Conservation (phyloP, 2,113 vertebrate genomes). For the Atherinomorus stipes region DNA sequence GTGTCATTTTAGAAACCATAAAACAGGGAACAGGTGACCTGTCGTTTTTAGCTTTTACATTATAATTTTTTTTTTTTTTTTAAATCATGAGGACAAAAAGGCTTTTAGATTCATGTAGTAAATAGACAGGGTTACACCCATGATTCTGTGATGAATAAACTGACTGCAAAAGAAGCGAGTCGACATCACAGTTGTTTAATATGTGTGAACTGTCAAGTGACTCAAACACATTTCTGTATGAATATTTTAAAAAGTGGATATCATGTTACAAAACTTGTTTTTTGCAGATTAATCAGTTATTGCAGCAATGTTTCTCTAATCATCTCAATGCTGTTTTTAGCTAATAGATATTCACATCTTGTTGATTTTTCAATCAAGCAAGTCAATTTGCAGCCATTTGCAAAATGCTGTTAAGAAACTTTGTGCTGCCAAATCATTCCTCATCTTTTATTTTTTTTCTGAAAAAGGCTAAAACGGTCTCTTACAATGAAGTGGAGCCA, state of each 20-base stretch:
- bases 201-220: conserved; percentile 25
- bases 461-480: neutral
- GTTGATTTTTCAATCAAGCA: neutral
- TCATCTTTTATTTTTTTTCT: conserved; percentile 19
- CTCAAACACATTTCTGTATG: neutral
- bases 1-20: conserved; percentile 54
- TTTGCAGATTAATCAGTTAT: neutral
- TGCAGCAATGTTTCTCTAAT: neutral
- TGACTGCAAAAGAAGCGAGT: conserved; percentile 24
- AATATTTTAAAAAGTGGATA: conserved; percentile 5
- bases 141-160: neutral
- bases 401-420: conserved; percentile 15
- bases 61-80: conserved; percentile 21
- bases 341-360: conserved; percentile 15
- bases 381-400: conserved; percentile 3
- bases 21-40: conserved; percentile 55
- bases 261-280: neutral
- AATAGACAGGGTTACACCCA: conserved; percentile 1
- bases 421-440: conserved; percentile 64
- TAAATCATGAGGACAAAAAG: conserved; percentile 16
- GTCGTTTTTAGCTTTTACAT: conserved; percentile 33
- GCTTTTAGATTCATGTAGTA: conserved; percentile 10
- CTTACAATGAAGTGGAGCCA: conserved; percentile 28
- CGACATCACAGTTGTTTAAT: conserved; percentile 22
- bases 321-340: neutral